Conservation (phyloP, 2,797 vertebrate genomes). For the Molossus molossus region DNA sequence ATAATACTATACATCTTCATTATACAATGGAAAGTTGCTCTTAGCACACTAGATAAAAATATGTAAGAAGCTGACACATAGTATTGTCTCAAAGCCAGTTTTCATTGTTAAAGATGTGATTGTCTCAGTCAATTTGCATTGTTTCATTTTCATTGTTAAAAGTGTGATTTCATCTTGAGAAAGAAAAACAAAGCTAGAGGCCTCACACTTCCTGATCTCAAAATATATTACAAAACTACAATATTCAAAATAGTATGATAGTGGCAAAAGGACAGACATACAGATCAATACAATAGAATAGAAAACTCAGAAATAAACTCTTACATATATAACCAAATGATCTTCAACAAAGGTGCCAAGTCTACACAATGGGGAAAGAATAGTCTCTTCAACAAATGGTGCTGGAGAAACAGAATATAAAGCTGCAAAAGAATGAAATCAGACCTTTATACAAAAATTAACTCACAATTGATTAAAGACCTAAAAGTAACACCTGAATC, state of each 20-base stretch:
- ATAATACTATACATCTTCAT: background rate
- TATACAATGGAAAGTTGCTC: background rate
- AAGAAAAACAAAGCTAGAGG: slow-evolving; percentile 43
- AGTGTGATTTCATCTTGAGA: background rate
- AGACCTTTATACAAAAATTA: background rate
- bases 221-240: background rate
- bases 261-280: too few species aligned
- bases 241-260: too few species aligned
- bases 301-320: too few species aligned
- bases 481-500: background rate
- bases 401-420: background rate
- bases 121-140: background rate
- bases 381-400: background rate
- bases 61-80: background rate
- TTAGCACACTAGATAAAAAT: background rate
- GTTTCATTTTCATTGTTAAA: slow-evolving; percentile 24
- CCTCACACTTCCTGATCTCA: background rate
- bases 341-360: too few species aligned
- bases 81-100: background rate
- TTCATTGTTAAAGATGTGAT: slow-evolving; percentile 11
- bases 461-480: background rate
- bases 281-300: too few species aligned
- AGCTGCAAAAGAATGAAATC: background rate
- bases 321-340: too few species aligned
- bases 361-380: too few species aligned